Conservation (phyloP, 2,113 vertebrate genomes). For the Coptodon bakossiorum region DNA sequence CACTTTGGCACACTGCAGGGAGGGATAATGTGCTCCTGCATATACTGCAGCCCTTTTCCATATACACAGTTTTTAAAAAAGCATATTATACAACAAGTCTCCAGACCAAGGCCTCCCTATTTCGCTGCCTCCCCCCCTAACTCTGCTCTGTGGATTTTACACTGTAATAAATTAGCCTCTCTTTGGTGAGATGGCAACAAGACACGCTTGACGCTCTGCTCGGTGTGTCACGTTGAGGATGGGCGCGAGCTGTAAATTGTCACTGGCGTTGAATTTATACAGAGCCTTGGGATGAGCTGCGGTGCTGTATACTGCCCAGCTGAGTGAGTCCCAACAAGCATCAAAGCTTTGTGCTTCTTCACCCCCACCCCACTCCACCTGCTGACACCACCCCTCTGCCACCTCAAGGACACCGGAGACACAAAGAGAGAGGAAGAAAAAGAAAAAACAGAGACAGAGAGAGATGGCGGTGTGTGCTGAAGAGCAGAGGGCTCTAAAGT, state of each 20-base stretch:
- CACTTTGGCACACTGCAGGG: neutral
- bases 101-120: conserved; percentile 40
- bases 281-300: conserved; percentile 59
- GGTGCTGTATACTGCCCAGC: conserved; percentile 43
- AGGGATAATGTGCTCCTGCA: neutral
- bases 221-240: conserved; percentile 52
- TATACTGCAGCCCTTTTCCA: neutral
- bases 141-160: conserved; percentile 52
- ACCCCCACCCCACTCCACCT: neutral
- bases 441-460: neutral
- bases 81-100: conserved; percentile 17
- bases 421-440: neutral
- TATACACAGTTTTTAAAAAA: conserved; percentile 6
- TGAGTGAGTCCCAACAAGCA: conserved; percentile 61
- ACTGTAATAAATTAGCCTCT: conserved; percentile 67
- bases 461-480: neutral
- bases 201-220: conserved; percentile 49
- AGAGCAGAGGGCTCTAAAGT: conserved; percentile 47
- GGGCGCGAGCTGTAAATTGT: conserved; percentile 68
- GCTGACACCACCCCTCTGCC: conserved; percentile 39
- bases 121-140: neutral
- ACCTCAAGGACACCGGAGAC: conserved; percentile 63
- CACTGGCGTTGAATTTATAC: conserved; percentile 64
- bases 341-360: conserved; percentile 13
- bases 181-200: conserved; percentile 54